Base-by-base conservation (phyloP, 2,797 vertebrate species). In the Adrianichthys oophorus region DNA sequence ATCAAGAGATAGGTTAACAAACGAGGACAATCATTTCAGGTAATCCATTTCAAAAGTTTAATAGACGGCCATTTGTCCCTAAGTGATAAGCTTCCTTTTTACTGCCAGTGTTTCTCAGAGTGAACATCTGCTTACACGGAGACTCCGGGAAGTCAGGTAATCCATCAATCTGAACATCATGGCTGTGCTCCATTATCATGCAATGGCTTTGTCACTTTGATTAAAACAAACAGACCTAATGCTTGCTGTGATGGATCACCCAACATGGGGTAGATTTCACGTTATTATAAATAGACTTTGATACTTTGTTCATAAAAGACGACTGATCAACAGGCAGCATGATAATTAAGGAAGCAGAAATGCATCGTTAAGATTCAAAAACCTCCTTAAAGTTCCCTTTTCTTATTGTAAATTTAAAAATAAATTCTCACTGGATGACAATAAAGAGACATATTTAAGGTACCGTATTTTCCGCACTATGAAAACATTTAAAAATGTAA, bases 131-230 rank as follows among this genome's bases (percentile, higher is more conserved):
- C 42, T 44, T 47, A 21, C 44, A 23, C 45, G 3, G 40, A 21
- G 40, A 47, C 50, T 44, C 42, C 23, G 13, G 47, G 24, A 19
- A 52, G 57, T 65, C 53, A 46, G 61, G 41, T 50, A 32, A 76
- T 81, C 55, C 7, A 61, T 79, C 72, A 68, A 63, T 48, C 24
- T 7, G 19, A 74, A 44, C 53, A 51, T 62, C 32, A 24, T 40
- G 32, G 46, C 46, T 47, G 40, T 4, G 29, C 16, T 49, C 43
- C 42, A 47, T 59, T 50, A 49, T 32, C 44, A 43, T 59, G 48
- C 15, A 69, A 52, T 15, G 44, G 14, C 44, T 45, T 37, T 44
- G 52, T 46, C 44, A 58, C 8, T 62, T 51, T 64, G 19, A 54
- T 32, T 50, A 37, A 74, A 56, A 57, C 60, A 50, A 53, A 56